Conservation (phyloP, 2,113 vertebrate species). For the Chaetodon trifascialis region DNA sequence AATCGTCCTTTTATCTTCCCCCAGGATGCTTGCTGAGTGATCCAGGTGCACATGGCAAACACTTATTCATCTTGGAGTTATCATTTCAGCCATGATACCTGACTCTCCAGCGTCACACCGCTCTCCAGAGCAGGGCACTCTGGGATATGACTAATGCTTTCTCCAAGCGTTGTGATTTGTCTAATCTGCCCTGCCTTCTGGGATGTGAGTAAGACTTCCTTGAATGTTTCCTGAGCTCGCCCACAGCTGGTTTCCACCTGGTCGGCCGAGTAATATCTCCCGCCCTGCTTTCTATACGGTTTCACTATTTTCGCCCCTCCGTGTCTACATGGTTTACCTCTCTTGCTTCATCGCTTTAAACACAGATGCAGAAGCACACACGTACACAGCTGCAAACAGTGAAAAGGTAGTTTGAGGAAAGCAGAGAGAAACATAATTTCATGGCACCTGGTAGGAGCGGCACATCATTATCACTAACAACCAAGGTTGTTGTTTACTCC, state of each 20-base stretch:
- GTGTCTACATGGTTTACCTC: slow-evolving; percentile 38
- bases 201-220: slow-evolving; percentile 64
- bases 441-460: slow-evolving; percentile 36
- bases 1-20: slow-evolving; percentile 67
- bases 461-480: slow-evolving; percentile 64
- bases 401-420: slow-evolving; percentile 42
- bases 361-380: slow-evolving; percentile 30
- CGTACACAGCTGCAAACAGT: slow-evolving; percentile 27
- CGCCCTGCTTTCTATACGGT: slow-evolving; percentile 35
- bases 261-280: slow-evolving; percentile 56
- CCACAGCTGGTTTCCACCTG: slow-evolving; percentile 70
- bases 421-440: slow-evolving; percentile 35
- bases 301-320: background rate
- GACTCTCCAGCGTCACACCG: slow-evolving; percentile 62
- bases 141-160: slow-evolving; percentile 73
- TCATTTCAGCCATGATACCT: slow-evolving; percentile 73
- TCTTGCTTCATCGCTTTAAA: slow-evolving; percentile 37
- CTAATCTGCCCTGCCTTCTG: slow-evolving; percentile 71
- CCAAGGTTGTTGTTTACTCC: slow-evolving; percentile 52
- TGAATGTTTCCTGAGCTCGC: slow-evolving; percentile 58
- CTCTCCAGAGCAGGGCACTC: slow-evolving; percentile 63
- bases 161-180: slow-evolving; percentile 62
- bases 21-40: slow-evolving; percentile 66
- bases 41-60: slow-evolving; percentile 67
- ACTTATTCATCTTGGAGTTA: slow-evolving; percentile 71